Base-by-base conservation (phyloP, 1,140 invertebrate genomes). In the Xylocopa sonorina region DNA sequence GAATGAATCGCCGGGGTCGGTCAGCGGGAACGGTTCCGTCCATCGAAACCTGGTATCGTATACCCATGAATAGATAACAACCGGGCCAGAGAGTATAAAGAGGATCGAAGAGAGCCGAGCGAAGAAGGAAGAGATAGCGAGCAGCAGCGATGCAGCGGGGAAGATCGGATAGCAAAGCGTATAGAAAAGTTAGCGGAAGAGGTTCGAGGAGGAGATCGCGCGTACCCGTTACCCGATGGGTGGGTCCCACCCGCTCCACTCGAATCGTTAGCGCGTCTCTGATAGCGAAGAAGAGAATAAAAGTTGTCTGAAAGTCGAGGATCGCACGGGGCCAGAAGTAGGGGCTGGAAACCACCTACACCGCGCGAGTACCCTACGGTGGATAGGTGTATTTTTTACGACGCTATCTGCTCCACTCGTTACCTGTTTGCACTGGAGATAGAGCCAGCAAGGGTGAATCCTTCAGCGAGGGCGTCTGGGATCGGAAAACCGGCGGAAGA, bases 311-410 rank as follows among this genome's bases (percentile, higher is more conserved):
- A 53, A 83, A 83, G 74, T 71, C 76, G 72, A n/a, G n/a, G n/a
- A n/a, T n/a, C n/a, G n/a, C n/a, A n/a, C n/a, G n/a, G n/a, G n/a
- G 18, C 7, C 41, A 4, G 18, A 9, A 7, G 41, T 41, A 16
- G 2, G 24, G 18, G n/a, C 16, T 21, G 32, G 62, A 83, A 69
- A 62, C 53, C 46, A 68, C n/a, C n/a, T n/a, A n/a, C n/a, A n/a
- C n/a, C n/a, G n/a, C n/a, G n/a, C 85, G 84, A 86, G 81, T 88
- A 81, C 84, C 82, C n/a, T n/a, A n/a, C n/a, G n/a, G n/a, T 58
- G 67, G 79, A 66, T 76, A 67, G 75, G 73, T 88, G 84, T 89
- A 86, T 86, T 89, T 89, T 89, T 89, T 81, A 84, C 85, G 55
- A 18, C 14, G 77, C 78, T 89, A 87, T 87, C 81, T 67, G 53